phyloP scores from a whole-genome alignment of 2,797 vertebrate species.

The Fratercula arctica region DNA sequence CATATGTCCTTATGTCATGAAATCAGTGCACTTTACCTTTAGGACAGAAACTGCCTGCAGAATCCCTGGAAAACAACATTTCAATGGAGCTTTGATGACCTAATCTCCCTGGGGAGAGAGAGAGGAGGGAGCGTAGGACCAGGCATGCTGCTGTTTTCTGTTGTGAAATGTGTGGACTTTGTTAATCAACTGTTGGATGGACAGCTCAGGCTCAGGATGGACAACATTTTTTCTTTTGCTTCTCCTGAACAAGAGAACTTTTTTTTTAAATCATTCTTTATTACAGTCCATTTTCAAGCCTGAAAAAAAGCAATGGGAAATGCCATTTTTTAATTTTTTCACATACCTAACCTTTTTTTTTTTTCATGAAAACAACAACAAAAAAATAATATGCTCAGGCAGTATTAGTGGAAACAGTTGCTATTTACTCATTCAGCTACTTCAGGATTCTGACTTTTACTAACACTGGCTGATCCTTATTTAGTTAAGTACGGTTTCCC shows the following conservation, averaged over 20 bases:
- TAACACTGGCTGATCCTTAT: neutral
- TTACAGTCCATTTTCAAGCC: neutral
- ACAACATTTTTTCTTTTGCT: neutral
- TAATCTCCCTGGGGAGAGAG: neutral
- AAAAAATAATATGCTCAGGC: neutral
- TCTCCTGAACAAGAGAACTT: neutral
- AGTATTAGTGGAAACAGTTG: neutral
- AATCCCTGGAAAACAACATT: slow-evolving; percentile 35
- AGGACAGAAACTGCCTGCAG: neutral
- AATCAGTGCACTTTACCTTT: neutral
- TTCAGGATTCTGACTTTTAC: neutral
- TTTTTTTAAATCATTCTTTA: neutral
- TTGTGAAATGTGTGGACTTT: neutral
- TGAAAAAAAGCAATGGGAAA: neutral
- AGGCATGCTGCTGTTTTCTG: neutral
- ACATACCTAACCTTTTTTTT: neutral
- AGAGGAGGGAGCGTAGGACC: neutral
- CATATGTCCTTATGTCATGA: neutral
- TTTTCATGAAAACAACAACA: neutral
- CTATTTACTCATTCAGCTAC: neutral
- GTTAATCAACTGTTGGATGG: neutral
- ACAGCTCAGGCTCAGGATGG: neutral
- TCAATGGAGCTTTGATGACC: neutral
- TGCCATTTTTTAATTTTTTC: neutral
- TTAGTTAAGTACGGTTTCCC: neutral